phyloP scores from a whole-genome alignment of 2,888 invertebrate genomes.

The Tipula confusa region DNA sequence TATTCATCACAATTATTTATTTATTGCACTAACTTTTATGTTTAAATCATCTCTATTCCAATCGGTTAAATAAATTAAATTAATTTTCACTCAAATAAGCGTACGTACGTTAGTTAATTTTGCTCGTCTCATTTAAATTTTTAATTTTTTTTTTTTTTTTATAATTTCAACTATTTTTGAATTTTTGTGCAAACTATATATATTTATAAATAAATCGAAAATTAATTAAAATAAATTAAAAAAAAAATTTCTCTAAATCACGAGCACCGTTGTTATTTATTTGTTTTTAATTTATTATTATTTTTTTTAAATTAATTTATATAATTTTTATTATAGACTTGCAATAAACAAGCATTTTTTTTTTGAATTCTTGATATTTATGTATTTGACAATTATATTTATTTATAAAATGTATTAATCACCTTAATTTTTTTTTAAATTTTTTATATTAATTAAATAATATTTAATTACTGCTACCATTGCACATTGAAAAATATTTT shows the following conservation, averaged over 20 bases:
- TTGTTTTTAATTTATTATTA: background rate
- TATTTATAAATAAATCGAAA: constrained; percentile 4
- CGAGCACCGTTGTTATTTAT: constrained; percentile 25
- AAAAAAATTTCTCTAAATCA: constrained; percentile 28
- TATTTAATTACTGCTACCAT: constrained; percentile 25
- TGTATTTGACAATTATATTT: constrained; percentile 20
- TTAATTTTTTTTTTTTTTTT: background rate
- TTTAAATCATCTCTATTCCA: background rate
- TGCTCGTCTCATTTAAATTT: background rate
- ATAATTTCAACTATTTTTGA: constrained; percentile 22
- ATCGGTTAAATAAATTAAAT: background rate
- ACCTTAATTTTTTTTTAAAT: background rate
- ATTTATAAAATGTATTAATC: background rate
- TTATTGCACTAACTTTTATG: background rate
- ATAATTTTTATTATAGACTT: background rate
- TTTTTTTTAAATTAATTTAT: constrained; percentile 16
- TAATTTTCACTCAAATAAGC: constrained; percentile 28
- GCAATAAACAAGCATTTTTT: constrained; percentile 20
- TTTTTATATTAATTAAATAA: constrained; percentile 15
- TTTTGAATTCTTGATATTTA: constrained; percentile 13
- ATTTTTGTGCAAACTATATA: background rate
- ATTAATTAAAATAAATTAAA: constrained; percentile 26
- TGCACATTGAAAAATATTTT: constrained; percentile 20
- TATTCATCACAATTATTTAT: background rate
- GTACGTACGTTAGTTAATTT: constrained; percentile 27